These are phyloP conservation scores for Haliclystus octoradiatus DNA, from an alignment of 30 jellyfish, hydroid and myxozoan genomes.

Conservation along the genomic window DNA sequence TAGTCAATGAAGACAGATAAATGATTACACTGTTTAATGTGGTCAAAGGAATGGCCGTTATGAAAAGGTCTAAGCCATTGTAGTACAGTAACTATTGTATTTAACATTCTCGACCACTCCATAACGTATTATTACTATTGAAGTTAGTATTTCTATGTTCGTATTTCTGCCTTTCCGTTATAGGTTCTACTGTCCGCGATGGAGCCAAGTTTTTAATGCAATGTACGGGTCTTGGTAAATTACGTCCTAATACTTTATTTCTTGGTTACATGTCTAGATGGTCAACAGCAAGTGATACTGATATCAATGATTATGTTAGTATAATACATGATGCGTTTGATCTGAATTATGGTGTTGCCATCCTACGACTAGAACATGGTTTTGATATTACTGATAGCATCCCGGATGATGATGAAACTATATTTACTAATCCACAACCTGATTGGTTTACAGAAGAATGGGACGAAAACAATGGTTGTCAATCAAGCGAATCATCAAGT, in stretches of 20 bases:
- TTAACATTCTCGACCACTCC: too few species aligned
- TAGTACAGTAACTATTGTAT: too few species aligned
- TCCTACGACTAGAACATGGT: constrained; percentile 71
- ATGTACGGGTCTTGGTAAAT: constrained; percentile 76
- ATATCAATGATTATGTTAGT: constrained; percentile 54
- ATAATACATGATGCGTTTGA: constrained; percentile 61
- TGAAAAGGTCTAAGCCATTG: too few species aligned
- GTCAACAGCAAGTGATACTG: constrained; percentile 34
- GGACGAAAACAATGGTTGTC: constrained; percentile 53
- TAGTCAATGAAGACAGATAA: too few species aligned
- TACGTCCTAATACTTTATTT: constrained; percentile 62
- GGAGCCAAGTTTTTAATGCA: constrained; percentile 77
- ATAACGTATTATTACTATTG: too few species aligned
- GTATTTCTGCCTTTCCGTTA: too few species aligned
- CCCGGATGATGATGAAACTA: constrained; percentile 50
- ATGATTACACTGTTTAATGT: too few species aligned
- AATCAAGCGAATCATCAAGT: constrained; percentile 3
- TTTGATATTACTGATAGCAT: constrained; percentile 75
- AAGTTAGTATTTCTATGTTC: too few species aligned
- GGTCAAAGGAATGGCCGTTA: too few species aligned
- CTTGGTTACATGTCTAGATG: constrained; percentile 84
- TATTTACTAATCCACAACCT: constrained; percentile 63
- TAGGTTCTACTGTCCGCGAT: constrained; percentile 51
- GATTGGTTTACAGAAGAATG: constrained; percentile 96
- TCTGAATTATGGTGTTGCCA: constrained; percentile 56